phyloP scores from a whole-genome alignment of 2,113 vertebrate species.

The Cyprinodon brontotheroides region DNA sequence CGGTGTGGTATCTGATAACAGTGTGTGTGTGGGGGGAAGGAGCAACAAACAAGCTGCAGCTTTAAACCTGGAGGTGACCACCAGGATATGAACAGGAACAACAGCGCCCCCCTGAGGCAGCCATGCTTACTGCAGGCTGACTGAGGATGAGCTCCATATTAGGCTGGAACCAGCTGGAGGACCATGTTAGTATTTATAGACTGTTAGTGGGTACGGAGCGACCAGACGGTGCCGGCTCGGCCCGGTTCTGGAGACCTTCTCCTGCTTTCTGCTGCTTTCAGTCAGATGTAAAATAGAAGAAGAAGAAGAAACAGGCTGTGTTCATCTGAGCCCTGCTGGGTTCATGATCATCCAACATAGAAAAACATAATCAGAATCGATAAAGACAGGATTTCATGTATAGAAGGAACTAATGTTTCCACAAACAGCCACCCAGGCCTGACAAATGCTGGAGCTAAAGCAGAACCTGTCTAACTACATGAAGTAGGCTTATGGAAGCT shows the following conservation, averaged over 20 bases:
- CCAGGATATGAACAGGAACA: background rate
- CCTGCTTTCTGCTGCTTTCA: background rate
- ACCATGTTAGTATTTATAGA: background rate
- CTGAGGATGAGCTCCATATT: constrained; percentile 46
- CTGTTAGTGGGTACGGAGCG: background rate
- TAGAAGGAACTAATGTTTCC: no score
- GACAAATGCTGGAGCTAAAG: no score
- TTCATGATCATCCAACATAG: no score
- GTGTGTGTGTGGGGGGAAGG: constrained; percentile 25
- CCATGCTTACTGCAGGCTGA: constrained; percentile 10
- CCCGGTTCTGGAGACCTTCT: background rate
- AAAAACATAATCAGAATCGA: no score
- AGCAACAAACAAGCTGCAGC: background rate
- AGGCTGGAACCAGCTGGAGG: constrained; percentile 37
- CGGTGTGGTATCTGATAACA: constrained; percentile 53
- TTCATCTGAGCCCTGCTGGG: no score
- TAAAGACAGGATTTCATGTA: no score
- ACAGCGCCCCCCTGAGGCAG: constrained; percentile 42
- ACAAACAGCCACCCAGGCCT: no score
- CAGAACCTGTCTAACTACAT: background rate
- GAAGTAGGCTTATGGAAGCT: background rate
- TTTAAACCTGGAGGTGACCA: background rate
- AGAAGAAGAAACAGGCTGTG: background rate
- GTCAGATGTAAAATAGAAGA: background rate
- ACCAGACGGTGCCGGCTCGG: background rate